Evolutionary conservation across 2,113 vertebrate species (phyloP).

Genomic region (Carassius gibelio): DNA sequence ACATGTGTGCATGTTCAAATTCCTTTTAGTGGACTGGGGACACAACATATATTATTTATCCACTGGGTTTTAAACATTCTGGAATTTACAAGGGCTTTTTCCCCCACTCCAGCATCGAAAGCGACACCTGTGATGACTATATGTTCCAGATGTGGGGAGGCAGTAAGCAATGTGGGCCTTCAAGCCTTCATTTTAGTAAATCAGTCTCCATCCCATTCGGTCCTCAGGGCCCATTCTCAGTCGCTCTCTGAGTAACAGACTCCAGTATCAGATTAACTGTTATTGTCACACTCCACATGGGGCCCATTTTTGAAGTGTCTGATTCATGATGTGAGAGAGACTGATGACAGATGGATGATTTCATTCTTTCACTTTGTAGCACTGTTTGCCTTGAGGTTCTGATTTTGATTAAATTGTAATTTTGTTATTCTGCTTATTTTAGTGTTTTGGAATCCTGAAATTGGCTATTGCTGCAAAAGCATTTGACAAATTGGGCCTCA

Average conservation of each 20-base stretch:
- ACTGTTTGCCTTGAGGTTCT: background rate
- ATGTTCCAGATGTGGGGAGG: constrained; percentile 41
- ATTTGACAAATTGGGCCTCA: background rate
- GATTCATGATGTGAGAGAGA: constrained; percentile 30
- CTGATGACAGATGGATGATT: constrained; percentile 25
- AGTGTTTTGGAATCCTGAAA: no score
- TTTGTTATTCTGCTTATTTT: no score
- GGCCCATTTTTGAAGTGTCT: constrained; percentile 38
- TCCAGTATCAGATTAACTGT: constrained; percentile 31
- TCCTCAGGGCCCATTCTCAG: constrained; percentile 24
- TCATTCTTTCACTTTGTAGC: constrained; percentile 15
- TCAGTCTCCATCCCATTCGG: constrained; percentile 20
- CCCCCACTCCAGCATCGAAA: constrained; percentile 27
- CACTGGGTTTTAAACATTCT: constrained; percentile 25
- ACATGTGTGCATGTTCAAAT: constrained; percentile 15
- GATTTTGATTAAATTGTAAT: constrained; percentile 26
- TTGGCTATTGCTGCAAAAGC: no score
- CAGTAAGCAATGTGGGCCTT: background rate
- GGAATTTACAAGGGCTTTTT: constrained; percentile 54
- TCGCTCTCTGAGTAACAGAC: background rate
- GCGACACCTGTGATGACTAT: constrained; percentile 54
- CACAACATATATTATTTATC: constrained; percentile 42
- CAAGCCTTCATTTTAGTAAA: background rate
- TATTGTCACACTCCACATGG: constrained; percentile 27
- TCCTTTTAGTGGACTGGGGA: constrained; percentile 38